Percentiles rank a stretch among this genome's conserved stretches.
These are phyloP conservation scores for Drosophila lini DNA, from an alignment of 1,140 invertebrate genomes.

Conservation along the genomic window DNA sequence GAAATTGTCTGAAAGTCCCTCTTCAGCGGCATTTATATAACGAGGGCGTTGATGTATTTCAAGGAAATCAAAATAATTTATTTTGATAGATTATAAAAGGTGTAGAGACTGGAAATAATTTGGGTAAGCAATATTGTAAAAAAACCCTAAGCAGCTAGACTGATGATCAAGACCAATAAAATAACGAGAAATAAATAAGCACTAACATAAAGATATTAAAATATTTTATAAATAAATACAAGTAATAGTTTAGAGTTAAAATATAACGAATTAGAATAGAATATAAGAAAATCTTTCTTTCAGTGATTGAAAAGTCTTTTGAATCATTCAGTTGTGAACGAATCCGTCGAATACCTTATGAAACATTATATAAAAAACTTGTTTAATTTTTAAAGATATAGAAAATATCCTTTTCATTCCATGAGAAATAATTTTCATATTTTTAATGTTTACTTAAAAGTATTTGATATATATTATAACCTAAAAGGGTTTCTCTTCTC, in stretches of 20 bases:
- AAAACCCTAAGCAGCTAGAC: no score
- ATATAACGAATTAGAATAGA: neutral
- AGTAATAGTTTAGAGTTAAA: neutral
- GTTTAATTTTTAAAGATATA: no score
- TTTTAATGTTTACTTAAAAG: neutral
- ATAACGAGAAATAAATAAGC: neutral
- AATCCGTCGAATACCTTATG: no score
- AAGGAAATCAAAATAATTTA: neutral
- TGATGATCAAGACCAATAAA: no score
- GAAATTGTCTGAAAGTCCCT: constrained; percentile 28
- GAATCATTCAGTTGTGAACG: neutral
- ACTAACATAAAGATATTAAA: neutral
- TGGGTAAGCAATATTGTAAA: no score
- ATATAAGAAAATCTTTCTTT: neutral
- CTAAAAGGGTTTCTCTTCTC: neutral
- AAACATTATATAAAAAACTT: no score
- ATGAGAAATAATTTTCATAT: neutral
- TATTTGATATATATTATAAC: neutral
- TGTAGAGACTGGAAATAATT: neutral
- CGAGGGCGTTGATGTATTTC: constrained; percentile 8
- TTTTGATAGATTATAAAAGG: neutral
- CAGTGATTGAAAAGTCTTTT: neutral
- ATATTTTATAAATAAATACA: neutral
- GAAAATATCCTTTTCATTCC: neutral
- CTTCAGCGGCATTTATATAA: constrained; percentile 4